A percentile compares a stretch with the other conserved stretches of the same genome.
phyloP scores from a whole-genome alignment of 53 echinoderm and acorn worm genomes.

The Temnopleurus reevesii region DNA sequence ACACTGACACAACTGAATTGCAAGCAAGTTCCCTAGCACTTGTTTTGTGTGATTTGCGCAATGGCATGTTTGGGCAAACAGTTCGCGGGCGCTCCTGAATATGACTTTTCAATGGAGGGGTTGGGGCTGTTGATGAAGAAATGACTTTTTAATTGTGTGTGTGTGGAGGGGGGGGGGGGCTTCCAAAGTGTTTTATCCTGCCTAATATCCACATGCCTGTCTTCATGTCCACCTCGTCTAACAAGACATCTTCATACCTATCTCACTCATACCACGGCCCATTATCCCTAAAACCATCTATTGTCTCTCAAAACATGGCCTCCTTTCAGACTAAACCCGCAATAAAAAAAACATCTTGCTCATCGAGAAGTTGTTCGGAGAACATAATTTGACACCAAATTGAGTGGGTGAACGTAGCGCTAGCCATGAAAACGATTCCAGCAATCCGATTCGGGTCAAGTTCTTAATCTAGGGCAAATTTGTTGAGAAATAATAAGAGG shows the following conservation, averaged over 20 bases:
- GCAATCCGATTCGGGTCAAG: neutral
- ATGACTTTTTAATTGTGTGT: too few species aligned
- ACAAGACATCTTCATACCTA: conserved; percentile 6
- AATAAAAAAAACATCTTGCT: neutral
- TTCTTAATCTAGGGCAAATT: neutral
- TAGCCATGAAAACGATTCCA: neutral
- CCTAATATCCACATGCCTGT: conserved; percentile 5
- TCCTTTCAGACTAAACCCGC: neutral
- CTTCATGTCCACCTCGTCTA: conserved; percentile 7
- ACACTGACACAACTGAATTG: too few species aligned
- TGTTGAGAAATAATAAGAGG: neutral
- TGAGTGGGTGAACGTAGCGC: neutral
- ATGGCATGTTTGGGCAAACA: too few species aligned
- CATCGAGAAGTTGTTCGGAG: neutral
- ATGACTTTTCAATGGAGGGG: too few species aligned
- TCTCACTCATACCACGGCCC: conserved; percentile 34
- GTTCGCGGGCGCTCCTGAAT: too few species aligned
- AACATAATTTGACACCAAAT: neutral
- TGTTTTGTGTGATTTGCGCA: too few species aligned
- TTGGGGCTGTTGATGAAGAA: too few species aligned
- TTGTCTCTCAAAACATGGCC: neutral
- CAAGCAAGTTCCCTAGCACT: too few species aligned
- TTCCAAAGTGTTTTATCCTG: too few species aligned
- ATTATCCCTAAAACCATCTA: neutral
- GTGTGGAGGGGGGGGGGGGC: too few species aligned